These are phyloP conservation scores for Xyrauchen texanus DNA, from an alignment of 2,113 vertebrate species.

Conservation along the genomic window DNA sequence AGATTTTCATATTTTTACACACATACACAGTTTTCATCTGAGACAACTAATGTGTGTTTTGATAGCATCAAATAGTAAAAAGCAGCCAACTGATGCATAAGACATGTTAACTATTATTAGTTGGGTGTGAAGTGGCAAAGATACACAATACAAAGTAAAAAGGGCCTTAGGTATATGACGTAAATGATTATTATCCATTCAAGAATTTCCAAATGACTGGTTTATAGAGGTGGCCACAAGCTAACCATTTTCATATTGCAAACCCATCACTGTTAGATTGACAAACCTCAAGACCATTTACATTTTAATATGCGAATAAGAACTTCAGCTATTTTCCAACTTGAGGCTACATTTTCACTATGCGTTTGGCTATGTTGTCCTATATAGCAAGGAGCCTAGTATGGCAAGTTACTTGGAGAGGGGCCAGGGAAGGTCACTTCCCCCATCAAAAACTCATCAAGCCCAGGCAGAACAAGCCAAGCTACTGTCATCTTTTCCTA, in stretches of 20 bases:
- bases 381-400: constrained; percentile 61
- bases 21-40: neutral
- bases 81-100: constrained; percentile 23
- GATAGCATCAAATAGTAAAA: neutral
- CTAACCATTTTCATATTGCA: constrained; percentile 35
- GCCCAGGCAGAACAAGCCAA: constrained; percentile 30
- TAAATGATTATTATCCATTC: neutral
- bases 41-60: neutral
- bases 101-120: neutral
- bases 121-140: neutral
- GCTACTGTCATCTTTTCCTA: constrained; percentile 18
- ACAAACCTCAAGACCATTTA: constrained; percentile 42
- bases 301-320: constrained; percentile 57
- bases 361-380: constrained; percentile 50
- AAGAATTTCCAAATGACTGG: constrained; percentile 11
- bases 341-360: constrained; percentile 50
- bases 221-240: constrained; percentile 6
- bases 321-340: no score
- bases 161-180: neutral
- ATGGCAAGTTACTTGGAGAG: constrained; percentile 58
- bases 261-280: constrained; percentile 27
- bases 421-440: constrained; percentile 66
- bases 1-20: no score
- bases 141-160: neutral
- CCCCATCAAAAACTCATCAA: constrained; percentile 59